Percentiles rank a stretch among this genome's conserved stretches.
Conservation (phyloP, 2,113 vertebrate species). For the Gobio gobio region DNA sequence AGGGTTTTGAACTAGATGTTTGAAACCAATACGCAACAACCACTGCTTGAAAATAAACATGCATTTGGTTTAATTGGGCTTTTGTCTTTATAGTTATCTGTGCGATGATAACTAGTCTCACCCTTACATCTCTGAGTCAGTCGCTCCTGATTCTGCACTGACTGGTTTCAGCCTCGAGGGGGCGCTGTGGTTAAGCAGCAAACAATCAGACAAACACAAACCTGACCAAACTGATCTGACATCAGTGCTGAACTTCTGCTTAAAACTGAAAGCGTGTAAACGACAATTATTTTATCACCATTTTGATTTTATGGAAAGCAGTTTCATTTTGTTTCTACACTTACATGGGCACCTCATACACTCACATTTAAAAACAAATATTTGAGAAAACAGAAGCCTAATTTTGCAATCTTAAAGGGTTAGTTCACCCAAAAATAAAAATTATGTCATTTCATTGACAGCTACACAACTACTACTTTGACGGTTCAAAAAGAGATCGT, state of each 20-base stretch:
- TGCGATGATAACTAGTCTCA: no score
- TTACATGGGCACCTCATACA: no score
- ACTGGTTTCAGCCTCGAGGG: constrained; percentile 5
- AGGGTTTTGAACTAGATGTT: neutral
- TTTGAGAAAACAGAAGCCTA: no score
- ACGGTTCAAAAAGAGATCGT: no score
- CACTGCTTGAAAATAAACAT: neutral
- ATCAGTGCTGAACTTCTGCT: neutral
- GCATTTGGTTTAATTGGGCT: neutral
- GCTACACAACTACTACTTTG: no score
- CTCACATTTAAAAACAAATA: no score
- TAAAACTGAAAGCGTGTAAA: neutral
- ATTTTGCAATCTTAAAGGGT: no score
- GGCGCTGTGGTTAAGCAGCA: constrained; percentile 14
- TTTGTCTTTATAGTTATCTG: neutral
- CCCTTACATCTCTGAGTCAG: no score
- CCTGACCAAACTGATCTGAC: neutral
- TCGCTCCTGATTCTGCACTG: neutral
- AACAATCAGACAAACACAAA: neutral
- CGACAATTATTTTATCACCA: no score
- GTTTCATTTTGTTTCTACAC: no score
- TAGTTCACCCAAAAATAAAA: no score
- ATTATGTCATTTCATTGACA: no score
- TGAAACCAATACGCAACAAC: neutral
- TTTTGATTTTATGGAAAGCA: neutral